These are phyloP conservation scores for Rhinogobio ventralis DNA, from an alignment of 2,797 vertebrate species.

Conservation along the genomic window DNA sequence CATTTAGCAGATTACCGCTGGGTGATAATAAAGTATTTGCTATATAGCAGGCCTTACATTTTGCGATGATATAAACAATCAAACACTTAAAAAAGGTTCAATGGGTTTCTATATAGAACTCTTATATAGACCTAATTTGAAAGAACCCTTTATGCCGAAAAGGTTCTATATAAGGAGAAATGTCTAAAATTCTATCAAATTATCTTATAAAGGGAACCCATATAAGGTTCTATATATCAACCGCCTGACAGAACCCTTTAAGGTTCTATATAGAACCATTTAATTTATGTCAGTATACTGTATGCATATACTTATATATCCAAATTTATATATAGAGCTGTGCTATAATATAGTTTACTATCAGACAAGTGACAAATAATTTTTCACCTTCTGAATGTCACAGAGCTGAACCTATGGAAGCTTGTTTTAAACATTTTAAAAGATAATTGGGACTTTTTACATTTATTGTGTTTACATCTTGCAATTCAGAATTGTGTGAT, in stretches of 20 bases:
- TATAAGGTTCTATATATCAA: background rate
- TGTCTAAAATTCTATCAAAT: background rate
- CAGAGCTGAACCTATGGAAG: background rate
- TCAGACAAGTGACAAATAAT: background rate
- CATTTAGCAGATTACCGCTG: background rate
- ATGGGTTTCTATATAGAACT: background rate
- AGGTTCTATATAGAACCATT: background rate
- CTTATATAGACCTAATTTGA: background rate
- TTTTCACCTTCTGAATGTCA: background rate
- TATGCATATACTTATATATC: background rate
- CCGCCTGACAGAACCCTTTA: background rate
- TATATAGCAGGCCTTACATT: background rate
- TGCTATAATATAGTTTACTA: background rate
- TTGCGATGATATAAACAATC: background rate
- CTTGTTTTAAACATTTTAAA: no score
- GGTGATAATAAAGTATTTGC: background rate
- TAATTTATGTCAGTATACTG: background rate
- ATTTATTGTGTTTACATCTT: no score
- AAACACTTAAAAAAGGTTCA: background rate
- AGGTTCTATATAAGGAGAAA: background rate
- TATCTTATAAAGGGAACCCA: background rate
- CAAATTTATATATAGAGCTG: background rate
- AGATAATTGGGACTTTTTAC: no score
- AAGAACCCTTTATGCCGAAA: background rate
- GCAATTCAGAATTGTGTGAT: no score